Percentiles rank a stretch among this genome's conserved stretches.
phyloP scores from a whole-genome alignment of 2,888 invertebrate species.

The Imbricaverruca yamaguchii region DNA sequence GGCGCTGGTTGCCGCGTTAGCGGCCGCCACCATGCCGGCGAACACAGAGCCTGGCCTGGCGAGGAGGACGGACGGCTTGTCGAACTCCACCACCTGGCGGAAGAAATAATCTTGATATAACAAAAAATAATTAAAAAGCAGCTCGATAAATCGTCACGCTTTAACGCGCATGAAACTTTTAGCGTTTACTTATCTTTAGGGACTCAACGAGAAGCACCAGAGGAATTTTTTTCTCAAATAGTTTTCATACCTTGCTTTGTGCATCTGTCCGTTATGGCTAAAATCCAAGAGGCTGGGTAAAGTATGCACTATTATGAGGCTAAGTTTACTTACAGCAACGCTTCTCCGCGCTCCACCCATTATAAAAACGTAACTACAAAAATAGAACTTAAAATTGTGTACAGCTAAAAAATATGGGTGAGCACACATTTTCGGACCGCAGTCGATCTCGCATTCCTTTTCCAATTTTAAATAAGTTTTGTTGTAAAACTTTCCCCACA shows the following conservation, averaged over 20 bases:
- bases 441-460: too few species aligned
- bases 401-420: too few species aligned
- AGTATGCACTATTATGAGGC: too few species aligned
- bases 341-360: too few species aligned
- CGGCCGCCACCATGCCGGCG: conserved; percentile 29
- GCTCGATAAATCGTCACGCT: neutral
- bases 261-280: neutral
- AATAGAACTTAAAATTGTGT: too few species aligned
- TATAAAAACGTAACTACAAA: too few species aligned
- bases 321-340: too few species aligned
- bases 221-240: neutral
- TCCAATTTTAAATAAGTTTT: too few species aligned
- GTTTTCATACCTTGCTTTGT: neutral
- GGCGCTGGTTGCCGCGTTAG: neutral
- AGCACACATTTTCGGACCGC: too few species aligned
- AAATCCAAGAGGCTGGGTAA: neutral
- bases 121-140: neutral
- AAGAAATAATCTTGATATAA: neutral
- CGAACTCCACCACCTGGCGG: conserved; percentile 32
- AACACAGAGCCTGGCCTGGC: conserved; percentile 28
- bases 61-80: conserved; percentile 29
- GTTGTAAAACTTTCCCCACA: too few species aligned
- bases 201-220: neutral
- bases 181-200: neutral
- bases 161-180: neutral